A percentile compares a stretch with the other conserved stretches of the same genome.
Evolutionary conservation across 2,113 vertebrate species (phyloP).

Genomic region (Toxotes jaculatrix): DNA sequence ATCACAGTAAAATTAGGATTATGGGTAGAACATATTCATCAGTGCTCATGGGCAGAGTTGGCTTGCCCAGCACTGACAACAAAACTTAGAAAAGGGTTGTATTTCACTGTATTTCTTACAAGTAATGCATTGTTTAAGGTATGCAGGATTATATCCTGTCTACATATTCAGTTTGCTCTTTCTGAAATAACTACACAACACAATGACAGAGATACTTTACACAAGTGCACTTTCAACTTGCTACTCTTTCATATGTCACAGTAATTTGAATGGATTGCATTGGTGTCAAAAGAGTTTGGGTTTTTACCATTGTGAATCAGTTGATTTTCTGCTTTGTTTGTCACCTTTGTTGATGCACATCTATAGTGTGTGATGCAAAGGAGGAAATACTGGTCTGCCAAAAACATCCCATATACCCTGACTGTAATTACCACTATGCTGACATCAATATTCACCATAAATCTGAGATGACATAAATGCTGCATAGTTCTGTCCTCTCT

Average conservation of each 20-base stretch:
- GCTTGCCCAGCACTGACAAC: not conserved
- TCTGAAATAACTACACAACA: not conserved
- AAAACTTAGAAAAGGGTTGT: not conserved
- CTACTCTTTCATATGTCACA: too few relatives aligned
- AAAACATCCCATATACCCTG: conserved; percentile 8
- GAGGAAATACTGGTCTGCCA: not conserved
- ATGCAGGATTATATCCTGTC: not conserved
- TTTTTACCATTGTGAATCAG: not conserved
- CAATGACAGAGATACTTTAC: not conserved
- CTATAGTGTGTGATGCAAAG: not conserved
- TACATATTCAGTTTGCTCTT: not conserved
- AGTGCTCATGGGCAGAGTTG: not conserved
- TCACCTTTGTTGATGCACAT: not conserved
- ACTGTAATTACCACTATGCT: conserved; percentile 22
- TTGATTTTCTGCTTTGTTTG: not conserved
- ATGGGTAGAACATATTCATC: not conserved
- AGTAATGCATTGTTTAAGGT: not conserved
- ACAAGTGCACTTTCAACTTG: not conserved
- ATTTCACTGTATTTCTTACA: not conserved
- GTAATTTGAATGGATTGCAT: too few relatives aligned
- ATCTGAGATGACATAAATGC: conserved; percentile 36
- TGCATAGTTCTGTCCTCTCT: conserved; percentile 45
- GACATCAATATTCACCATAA: conserved; percentile 41
- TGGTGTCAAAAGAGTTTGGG: not conserved
- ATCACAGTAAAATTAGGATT: conserved; percentile 7